Conservation (phyloP, 2,888 invertebrate species). For the Steinernema hermaphroditum region DNA sequence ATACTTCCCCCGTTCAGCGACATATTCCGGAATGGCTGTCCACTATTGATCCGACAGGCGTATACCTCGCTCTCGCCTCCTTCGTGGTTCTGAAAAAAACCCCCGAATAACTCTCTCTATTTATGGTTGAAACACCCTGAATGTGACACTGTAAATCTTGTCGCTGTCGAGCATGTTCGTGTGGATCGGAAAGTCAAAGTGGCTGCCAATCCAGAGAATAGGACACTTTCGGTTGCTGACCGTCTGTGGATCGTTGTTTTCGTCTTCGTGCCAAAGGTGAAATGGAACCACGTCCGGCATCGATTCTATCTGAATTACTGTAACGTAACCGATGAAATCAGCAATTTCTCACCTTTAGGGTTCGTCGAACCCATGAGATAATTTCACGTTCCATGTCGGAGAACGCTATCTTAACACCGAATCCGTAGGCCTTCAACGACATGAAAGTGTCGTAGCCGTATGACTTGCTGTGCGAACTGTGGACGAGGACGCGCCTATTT, state of each 20-base stretch:
- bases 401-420: constrained; percentile 28
- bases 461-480: constrained; percentile 23
- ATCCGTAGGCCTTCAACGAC: constrained; percentile 26
- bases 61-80: neutral
- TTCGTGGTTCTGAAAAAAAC: neutral
- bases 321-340: neutral
- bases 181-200: constrained; percentile 33
- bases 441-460: constrained; percentile 31
- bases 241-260: constrained; percentile 9
- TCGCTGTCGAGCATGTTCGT: constrained; percentile 30
- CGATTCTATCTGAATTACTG: constrained; percentile 29
- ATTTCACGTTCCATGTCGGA: constrained; percentile 2
- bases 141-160: constrained; percentile 11
- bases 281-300: constrained; percentile 19
- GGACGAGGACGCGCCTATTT: constrained; percentile 24
- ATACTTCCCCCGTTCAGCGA: constrained; percentile 3
- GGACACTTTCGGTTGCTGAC: constrained; percentile 32
- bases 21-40: neutral
- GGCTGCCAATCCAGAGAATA: constrained; percentile 27
- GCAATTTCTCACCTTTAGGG: constrained; percentile 1
- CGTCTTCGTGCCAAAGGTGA: constrained; percentile 1
- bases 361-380: constrained; percentile 26
- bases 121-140: too few relatives aligned
- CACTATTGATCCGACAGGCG: neutral
- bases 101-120: constrained; percentile 4